Percentiles rank a stretch among this genome's conserved stretches.
Conservation (phyloP, 2,113 vertebrate genomes). For the Rissa tridactyla region DNA sequence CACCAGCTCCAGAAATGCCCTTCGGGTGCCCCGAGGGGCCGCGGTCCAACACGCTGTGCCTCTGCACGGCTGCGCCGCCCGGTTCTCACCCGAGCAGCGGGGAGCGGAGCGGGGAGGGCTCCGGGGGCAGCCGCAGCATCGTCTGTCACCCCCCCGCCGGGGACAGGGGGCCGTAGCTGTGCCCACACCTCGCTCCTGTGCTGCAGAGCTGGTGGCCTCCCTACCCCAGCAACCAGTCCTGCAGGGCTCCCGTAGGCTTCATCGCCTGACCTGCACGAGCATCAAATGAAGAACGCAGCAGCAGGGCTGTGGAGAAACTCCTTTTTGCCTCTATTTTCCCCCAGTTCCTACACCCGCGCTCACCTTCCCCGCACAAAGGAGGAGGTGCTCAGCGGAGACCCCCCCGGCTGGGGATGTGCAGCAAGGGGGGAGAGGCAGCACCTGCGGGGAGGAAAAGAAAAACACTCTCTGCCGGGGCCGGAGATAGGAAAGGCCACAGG, state of each 20-base stretch:
- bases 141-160: not conserved
- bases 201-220: not conserved
- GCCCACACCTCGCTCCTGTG: fast-evolving
- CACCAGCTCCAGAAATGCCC: not conserved
- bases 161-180: not conserved
- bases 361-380: not conserved
- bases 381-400: not conserved
- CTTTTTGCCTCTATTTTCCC: not conserved
- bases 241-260: fast-evolving
- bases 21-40: fast-evolving
- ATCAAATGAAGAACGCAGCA: fast-evolving
- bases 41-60: fast-evolving
- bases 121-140: fast-evolving
- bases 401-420: not conserved
- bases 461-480: fast-evolving
- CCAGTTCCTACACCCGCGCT: not conserved
- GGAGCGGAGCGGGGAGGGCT: not conserved
- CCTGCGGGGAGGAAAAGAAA: not conserved
- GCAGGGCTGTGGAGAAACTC: not conserved
- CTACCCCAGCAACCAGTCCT: not conserved
- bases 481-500: not conserved
- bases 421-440: not conserved
- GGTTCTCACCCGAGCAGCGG: fast-evolving
- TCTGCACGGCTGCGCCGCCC: fast-evolving
- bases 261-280: fast-evolving